Evolutionary conservation across 2,888 invertebrate species (phyloP), one percentile per base, ranked within the genome.

Genomic region (Pegoplata infirma): DNA sequence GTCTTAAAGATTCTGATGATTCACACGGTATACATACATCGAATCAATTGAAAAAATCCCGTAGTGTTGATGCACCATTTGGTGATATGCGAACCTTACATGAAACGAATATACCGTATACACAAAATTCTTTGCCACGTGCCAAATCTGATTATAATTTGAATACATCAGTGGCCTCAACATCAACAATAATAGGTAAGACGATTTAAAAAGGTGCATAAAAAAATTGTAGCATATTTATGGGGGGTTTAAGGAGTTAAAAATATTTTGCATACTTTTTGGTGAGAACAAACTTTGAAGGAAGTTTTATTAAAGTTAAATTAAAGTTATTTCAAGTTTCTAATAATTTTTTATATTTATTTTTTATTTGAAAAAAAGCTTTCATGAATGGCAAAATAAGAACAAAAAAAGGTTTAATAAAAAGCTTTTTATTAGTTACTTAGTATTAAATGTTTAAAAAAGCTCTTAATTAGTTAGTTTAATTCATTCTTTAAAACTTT

Each of bases 141-240:
- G 96, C 97, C 82, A 95, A 96, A 89, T 97, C 97, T 14, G 97
- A 97, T 88, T 95, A 94, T 85, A 96, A 97, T 90, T 90, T 97
- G 81, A 94, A 79, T 47, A 79, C 71, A 67, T 79, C 79, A 19
- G 75, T 40, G 36, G 74, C 68, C 40, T 64, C 74, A 23, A 53
- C 93, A 63, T 93, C 94, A 0, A 69, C 86, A 12, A 83, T 84
- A 14, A 69, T 83, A 14, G 75, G 82, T 81, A 53, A 80, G 75
- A 67, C 21, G 12, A 0, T 17, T 17, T 5, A 23, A 1, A n/a
- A 21, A 5, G 32, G 28, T 28, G 6, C 3, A 28, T 8, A 28
- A 28, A 28, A 28, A 7, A 28, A 4, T 10, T 10, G 12, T 10
- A 1, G 32, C 32, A 32, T 32, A 32, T 10, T 10, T 32, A 32